Conservation (phyloP, 2,888 invertebrate genomes). For the Epirrita christyi region DNA sequence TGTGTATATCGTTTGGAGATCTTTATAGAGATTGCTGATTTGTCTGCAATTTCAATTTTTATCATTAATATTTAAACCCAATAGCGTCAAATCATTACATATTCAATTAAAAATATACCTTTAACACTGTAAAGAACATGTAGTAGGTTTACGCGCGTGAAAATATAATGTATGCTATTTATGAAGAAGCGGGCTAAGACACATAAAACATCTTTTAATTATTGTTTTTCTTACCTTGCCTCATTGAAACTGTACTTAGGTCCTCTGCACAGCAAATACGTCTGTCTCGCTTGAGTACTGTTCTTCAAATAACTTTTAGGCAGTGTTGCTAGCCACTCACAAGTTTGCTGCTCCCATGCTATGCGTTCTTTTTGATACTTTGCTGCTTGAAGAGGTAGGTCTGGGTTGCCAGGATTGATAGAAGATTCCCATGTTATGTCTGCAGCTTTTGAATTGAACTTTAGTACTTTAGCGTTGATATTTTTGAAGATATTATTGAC, state of each 20-base stretch:
- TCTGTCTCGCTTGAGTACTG: conserved; percentile 75
- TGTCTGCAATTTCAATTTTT: conserved; percentile 60
- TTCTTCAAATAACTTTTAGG: conserved; percentile 54
- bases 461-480: conserved; percentile 59
- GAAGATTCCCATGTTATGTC: conserved; percentile 71
- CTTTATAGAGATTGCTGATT: conserved; percentile 72
- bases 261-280: conserved; percentile 86
- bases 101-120: no score
- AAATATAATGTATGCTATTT: no score
- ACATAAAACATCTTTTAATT: no score
- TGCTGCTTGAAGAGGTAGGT: conserved; percentile 49
- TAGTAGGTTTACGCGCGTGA: no score
- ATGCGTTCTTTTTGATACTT: conserved; percentile 57
- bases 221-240: conserved; percentile 70
- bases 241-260: conserved; percentile 83
- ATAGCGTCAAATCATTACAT: no score
- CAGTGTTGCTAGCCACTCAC: conserved; percentile 53
- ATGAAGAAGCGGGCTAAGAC: no score
- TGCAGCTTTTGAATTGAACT: conserved; percentile 64
- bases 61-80: no score
- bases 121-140: no score
- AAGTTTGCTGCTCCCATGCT: conserved; percentile 61
- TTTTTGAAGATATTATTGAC: conserved; percentile 54
- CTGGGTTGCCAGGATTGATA: conserved; percentile 54
- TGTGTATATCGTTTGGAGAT: conserved; percentile 85